Base-by-base conservation (phyloP, 2,797 vertebrate species). In the Trachops cirrhosus region DNA sequence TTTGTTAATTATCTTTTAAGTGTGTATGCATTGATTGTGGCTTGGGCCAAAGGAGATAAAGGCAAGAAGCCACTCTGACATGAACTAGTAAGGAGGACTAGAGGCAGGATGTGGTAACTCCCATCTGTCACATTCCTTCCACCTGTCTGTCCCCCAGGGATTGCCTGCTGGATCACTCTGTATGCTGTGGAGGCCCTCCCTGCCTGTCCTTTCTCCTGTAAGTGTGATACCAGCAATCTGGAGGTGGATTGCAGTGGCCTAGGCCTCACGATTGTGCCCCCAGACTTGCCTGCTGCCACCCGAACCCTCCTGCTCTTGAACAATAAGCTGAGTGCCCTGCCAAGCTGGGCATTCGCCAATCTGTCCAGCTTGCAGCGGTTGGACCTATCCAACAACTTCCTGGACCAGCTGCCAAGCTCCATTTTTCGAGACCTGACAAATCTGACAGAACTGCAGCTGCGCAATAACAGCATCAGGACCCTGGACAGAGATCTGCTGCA, bases 331-430 rank as follows among this genome's bases (percentile, higher is more conserved):
- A 99, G 99, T 83, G 98, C 97, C 22, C 98, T 99, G 96, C 99
- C 99, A 0, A 98, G 98, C 92, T 98, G 98, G 46, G 98, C 99
- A 83, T 99, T 99, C n/a, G 97, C 99, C 97, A 99, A 99, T 98
- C 98, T 99, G 95, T 99, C 99, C 87, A 98, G 99, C 57, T 98
- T 99, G 41, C 99, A 99, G 98, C 99, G 99, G 89, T 97, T 99
- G 98, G 99, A 99, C 96, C 98, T 99, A 94, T 99, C 99, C 84
- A 99, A 99, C 98, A 99, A 99, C 98, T 99, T 99, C 98, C 98
- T 99, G 97, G 99, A 99, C 97, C 99, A 99, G 98, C 98, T 99
- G 82, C 99, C 99, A 11, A 97, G 98, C 26, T 98, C 99, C 86
- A 97, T 99, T 96, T 99, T 99, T 97, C 98, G 98, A 9, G 99